Evolutionary conservation across 2,113 vertebrate genomes (phyloP).

Genomic region (Mustela lutreola): DNA sequence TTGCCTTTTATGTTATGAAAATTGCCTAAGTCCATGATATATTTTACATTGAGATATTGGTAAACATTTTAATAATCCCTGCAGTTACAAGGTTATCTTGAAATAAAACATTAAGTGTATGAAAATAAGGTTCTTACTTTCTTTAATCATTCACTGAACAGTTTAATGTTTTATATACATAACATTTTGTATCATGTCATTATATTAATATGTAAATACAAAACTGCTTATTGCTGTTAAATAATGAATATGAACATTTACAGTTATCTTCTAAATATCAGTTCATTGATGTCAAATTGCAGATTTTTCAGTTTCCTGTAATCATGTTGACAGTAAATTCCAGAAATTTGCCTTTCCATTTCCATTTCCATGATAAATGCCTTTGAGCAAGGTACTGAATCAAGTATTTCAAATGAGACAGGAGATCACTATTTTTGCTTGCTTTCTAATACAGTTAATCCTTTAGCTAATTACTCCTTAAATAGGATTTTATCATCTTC

Average conservation of each 20-base stretch:
- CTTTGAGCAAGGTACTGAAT: neutral
- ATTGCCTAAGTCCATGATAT: neutral
- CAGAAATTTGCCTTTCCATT: neutral
- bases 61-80: neutral
- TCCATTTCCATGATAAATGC: neutral
- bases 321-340: neutral
- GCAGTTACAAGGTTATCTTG: neutral
- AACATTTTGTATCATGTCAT: neutral
- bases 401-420: neutral
- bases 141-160: neutral
- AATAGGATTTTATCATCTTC: neutral
- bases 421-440: neutral
- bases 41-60: neutral
- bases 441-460: neutral
- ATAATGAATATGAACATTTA: neutral
- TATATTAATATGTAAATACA: neutral
- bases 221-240: neutral
- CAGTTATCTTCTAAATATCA: neutral
- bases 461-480: neutral
- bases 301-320: neutral
- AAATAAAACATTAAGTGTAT: neutral
- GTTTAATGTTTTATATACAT: neutral
- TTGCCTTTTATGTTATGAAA: neutral
- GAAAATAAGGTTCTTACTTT: neutral
- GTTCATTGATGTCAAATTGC: neutral